Conservation (phyloP, 2,888 invertebrate species). For the Hydriomena furcata region DNA sequence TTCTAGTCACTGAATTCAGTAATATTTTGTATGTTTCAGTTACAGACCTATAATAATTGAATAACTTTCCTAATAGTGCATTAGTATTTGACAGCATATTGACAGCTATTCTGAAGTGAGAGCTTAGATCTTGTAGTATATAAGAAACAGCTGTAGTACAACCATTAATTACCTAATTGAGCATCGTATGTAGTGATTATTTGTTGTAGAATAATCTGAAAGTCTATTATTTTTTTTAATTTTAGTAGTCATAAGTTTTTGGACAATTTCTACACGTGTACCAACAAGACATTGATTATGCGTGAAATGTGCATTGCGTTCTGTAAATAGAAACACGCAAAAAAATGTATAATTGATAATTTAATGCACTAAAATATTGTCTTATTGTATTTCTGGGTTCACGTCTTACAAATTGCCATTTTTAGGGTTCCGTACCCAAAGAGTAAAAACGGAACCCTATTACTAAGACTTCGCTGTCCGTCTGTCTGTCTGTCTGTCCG, state of each 20-base stretch:
- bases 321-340: too few relatives aligned
- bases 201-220: slow-evolving; percentile 75
- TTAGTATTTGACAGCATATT: slow-evolving; percentile 11
- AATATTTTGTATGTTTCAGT: slow-evolving; percentile 4
- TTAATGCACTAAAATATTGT: too few relatives aligned
- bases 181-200: slow-evolving; percentile 65
- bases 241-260: slow-evolving; percentile 41
- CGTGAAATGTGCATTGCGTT: background rate
- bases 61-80: slow-evolving; percentile 12
- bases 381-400: too few relatives aligned
- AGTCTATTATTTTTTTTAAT: slow-evolving; percentile 47
- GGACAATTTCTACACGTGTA: slow-evolving; percentile 57
- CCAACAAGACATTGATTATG: background rate
- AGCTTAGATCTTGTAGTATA: slow-evolving; percentile 45
- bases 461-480: too few relatives aligned
- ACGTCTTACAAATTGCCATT: background rate
- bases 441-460: too few relatives aligned
- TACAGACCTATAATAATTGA: background rate
- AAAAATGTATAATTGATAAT: too few relatives aligned
- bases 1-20: slow-evolving; percentile 33
- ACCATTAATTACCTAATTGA: slow-evolving; percentile 47
- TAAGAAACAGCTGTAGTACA: slow-evolving; percentile 63
- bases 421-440: too few relatives aligned
- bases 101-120: slow-evolving; percentile 20
- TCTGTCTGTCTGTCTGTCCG: too few relatives aligned